phyloP scores from a whole-genome alignment of 2,888 invertebrate genomes.

The Micoletzkya japonica region DNA sequence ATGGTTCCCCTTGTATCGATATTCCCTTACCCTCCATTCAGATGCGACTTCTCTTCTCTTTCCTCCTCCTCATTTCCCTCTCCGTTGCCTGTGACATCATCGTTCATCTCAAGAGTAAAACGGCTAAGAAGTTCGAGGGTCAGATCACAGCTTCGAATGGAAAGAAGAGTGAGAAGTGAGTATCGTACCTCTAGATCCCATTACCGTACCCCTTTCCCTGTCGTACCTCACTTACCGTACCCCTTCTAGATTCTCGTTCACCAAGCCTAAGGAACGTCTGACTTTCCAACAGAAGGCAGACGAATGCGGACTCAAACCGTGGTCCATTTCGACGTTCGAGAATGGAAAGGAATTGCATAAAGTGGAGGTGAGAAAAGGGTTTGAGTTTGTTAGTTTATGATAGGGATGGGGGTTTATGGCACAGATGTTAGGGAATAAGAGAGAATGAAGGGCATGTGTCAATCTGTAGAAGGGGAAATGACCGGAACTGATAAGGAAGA shows the following conservation, averaged over 20 bases:
- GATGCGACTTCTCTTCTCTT: slow-evolving; percentile 37
- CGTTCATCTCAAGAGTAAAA: slow-evolving; percentile 56
- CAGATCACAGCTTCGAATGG: slow-evolving; percentile 59
- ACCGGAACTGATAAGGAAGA: too few relatives aligned
- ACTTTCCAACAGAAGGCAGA: slow-evolving; percentile 62
- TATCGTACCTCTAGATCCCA: slow-evolving; percentile 14
- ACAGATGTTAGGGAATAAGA: too few relatives aligned
- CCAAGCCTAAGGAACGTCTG: slow-evolving; percentile 51
- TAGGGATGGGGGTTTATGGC: too few relatives aligned
- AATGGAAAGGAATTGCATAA: slow-evolving; percentile 40
- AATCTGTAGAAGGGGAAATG: too few relatives aligned
- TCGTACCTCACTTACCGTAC: too few relatives aligned
- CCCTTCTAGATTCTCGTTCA: slow-evolving; percentile 53
- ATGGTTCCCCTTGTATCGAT: neutral
- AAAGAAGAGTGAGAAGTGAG: slow-evolving; percentile 58
- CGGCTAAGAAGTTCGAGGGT: slow-evolving; percentile 56
- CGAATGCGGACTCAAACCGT: slow-evolving; percentile 56
- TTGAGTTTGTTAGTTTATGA: too few relatives aligned
- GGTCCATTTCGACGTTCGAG: slow-evolving; percentile 54
- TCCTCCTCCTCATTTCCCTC: slow-evolving; percentile 36
- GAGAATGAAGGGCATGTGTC: too few relatives aligned
- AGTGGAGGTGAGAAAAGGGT: slow-evolving; percentile 30
- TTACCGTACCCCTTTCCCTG: too few relatives aligned
- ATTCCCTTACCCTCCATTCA: slow-evolving; percentile 4
- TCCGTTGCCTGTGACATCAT: slow-evolving; percentile 58